phyloP scores from a whole-genome alignment of 2,888 invertebrate species.

The Amblyteles armatorius region DNA sequence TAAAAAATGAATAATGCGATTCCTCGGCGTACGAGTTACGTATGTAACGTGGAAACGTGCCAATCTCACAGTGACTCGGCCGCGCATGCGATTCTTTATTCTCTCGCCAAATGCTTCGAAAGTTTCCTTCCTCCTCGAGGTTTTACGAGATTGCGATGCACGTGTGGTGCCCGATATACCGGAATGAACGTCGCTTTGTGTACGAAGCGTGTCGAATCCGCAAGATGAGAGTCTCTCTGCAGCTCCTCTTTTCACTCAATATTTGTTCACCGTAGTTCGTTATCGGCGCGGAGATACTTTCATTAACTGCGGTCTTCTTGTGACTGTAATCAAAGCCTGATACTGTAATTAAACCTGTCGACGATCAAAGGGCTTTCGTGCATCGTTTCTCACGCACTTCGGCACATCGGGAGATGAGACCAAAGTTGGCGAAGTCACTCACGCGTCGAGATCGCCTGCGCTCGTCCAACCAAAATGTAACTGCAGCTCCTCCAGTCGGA shows the following conservation, averaged over 20 bases:
- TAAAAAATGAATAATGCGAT: background rate
- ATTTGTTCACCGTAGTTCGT: background rate
- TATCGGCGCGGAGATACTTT: background rate
- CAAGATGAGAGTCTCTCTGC: conserved; percentile 5
- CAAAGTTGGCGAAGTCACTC: background rate
- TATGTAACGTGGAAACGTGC: conserved; percentile 13
- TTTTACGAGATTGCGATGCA: conserved; percentile 49
- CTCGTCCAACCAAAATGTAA: background rate
- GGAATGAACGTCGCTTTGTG: conserved; percentile 18
- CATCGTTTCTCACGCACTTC: background rate
- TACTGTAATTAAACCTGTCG: background rate
- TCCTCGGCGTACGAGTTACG: background rate
- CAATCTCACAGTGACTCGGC: conserved; percentile 16
- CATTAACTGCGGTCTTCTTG: background rate
- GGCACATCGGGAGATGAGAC: background rate
- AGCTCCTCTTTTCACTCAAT: background rate
- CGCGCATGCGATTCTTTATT: conserved; percentile 34
- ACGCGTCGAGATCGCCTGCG: background rate
- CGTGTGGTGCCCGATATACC: conserved; percentile 4
- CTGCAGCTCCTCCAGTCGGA: background rate
- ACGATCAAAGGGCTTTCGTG: background rate
- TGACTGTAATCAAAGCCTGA: background rate
- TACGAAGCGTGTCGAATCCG: conserved; percentile 12
- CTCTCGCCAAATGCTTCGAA: conserved; percentile 9
- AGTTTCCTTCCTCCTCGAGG: conserved; percentile 6